Conservation (phyloP, 2,888 invertebrate species). For the Diloba caeruleocephala region DNA sequence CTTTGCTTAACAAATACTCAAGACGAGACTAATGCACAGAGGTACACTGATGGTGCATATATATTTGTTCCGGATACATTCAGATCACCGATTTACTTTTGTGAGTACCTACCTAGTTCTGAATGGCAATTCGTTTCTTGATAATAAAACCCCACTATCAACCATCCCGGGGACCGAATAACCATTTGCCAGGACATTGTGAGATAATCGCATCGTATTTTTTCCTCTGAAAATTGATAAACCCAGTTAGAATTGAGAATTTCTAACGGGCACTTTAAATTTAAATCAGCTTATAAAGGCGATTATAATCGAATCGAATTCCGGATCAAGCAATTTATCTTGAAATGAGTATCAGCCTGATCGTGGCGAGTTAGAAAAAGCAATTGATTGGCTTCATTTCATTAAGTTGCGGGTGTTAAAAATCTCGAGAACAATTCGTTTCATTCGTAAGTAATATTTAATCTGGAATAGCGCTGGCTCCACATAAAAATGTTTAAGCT, state of each 20-base stretch:
- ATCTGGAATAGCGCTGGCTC: slow-evolving; percentile 1
- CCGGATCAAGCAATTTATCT: slow-evolving; percentile 63
- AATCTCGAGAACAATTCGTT: slow-evolving; percentile 21
- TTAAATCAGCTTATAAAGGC: slow-evolving; percentile 64
- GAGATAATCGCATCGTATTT: slow-evolving; percentile 60
- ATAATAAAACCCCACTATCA: slow-evolving; percentile 53
- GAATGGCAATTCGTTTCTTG: slow-evolving; percentile 47
- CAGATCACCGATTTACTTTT: slow-evolving; percentile 45
- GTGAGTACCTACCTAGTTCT: slow-evolving; percentile 35
- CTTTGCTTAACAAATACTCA: slow-evolving; percentile 66
- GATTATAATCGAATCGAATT: slow-evolving; percentile 68
- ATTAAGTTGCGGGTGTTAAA: slow-evolving; percentile 30
- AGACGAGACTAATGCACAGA: slow-evolving; percentile 56
- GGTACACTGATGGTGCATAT: slow-evolving; percentile 42
- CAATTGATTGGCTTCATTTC: slow-evolving; percentile 55
- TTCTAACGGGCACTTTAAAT: slow-evolving; percentile 61
- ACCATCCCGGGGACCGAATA: slow-evolving; percentile 48
- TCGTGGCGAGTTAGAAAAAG: slow-evolving; percentile 43
- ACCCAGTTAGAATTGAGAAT: slow-evolving; percentile 45
- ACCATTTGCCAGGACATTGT: slow-evolving; percentile 57
- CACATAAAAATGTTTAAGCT: slow-evolving; percentile 16
- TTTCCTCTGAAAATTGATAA: slow-evolving; percentile 59
- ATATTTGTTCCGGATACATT: slow-evolving; percentile 48
- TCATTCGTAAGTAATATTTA: slow-evolving; percentile 11
- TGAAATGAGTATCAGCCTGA: slow-evolving; percentile 49